Base-by-base conservation (phyloP, 2,113 vertebrate species). In the Siniperca chuatsi region DNA sequence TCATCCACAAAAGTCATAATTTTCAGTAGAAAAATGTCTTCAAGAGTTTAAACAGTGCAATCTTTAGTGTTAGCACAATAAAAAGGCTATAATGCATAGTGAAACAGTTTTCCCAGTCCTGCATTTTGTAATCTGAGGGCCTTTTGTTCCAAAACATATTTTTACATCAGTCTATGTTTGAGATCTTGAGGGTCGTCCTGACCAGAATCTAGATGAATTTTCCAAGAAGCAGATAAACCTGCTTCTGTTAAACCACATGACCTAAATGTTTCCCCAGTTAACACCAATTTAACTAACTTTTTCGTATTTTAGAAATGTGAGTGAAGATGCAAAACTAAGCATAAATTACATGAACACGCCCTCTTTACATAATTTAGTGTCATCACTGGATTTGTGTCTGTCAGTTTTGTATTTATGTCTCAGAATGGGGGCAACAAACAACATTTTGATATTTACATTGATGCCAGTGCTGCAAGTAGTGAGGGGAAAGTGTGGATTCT, bases 1-100 rank as follows among this genome's bases (percentile, higher is more conserved):
- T 94, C 92, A 89, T 88, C 57, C 57, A 86, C 70, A 85, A 77
- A 77, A 61, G 61, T 44, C 52, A 60, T 70, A 0, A 61, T 81
- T 80, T 78, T 78, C 88, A 90, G 89, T 90, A 92, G 90, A 81
- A 87, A 81, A 78, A 68, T 12, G 25, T 57, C 42, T 48, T 57
- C 52, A 44, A 77, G 29, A 78, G 57, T 77, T 73, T 82, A 29
- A 68, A 88, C 86, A 93, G 90, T 92, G 90, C 90, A 92, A 81
- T 90, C 78, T 91, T 91, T 89, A 87, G 87, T 89, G 81, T 92
- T 23, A 85, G 87, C 87, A 84, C 79, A 86, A 66, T 37, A 83
- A 46, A 84, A 78, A 55, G 52, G 25, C 50, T 78, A 71, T 54
- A 57, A 65, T 52, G 7, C 37, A 23, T 23, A 75, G 21, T 83